Evolutionary conservation across 2,797 vertebrate species (phyloP).

Genomic region (Gymnothorax javanicus): DNA sequence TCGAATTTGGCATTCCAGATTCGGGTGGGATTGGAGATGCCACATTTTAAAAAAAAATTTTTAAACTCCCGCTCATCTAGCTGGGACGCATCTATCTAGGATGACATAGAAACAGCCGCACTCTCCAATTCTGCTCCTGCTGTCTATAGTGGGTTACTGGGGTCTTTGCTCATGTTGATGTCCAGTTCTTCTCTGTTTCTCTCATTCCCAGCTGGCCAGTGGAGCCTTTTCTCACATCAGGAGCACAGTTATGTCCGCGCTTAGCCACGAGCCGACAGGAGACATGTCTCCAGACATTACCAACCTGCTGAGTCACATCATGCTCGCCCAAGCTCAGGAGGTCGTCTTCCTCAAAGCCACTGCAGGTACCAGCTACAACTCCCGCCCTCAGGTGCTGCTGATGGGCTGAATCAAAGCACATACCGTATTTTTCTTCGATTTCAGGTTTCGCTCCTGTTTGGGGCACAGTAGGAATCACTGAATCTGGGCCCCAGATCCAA

Average conservation of each 20-base stretch:
- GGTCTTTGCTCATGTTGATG: slow-evolving; percentile 95
- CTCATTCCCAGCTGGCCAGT: slow-evolving; percentile 83
- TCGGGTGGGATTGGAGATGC: too few relatives aligned
- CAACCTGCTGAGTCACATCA: slow-evolving; percentile 91
- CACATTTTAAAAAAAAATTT: too few relatives aligned
- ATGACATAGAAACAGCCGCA: too few relatives aligned
- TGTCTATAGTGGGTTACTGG: slow-evolving; percentile 88
- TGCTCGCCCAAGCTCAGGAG: slow-evolving; percentile 98
- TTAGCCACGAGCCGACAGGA: slow-evolving; percentile 94
- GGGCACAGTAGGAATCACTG: too few relatives aligned
- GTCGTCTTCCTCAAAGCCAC: slow-evolving; percentile 97
- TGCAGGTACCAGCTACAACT: slow-evolving; percentile 74
- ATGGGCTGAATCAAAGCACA: neutral
- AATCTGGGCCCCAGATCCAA: neutral
- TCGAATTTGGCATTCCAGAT: too few relatives aligned
- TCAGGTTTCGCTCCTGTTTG: neutral
- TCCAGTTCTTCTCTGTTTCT: slow-evolving; percentile 68
- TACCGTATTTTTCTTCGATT: neutral
- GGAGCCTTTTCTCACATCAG: slow-evolving; percentile 96
- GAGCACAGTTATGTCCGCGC: slow-evolving; percentile 91
- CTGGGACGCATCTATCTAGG: too few relatives aligned
- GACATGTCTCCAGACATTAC: slow-evolving; percentile 96
- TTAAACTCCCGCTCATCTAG: too few relatives aligned
- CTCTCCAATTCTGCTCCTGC: neutral
- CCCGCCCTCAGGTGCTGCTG: neutral